Evolutionary conservation across 2,113 vertebrate genomes (phyloP).

Genomic region (Nothobranchius furzeri): DNA sequence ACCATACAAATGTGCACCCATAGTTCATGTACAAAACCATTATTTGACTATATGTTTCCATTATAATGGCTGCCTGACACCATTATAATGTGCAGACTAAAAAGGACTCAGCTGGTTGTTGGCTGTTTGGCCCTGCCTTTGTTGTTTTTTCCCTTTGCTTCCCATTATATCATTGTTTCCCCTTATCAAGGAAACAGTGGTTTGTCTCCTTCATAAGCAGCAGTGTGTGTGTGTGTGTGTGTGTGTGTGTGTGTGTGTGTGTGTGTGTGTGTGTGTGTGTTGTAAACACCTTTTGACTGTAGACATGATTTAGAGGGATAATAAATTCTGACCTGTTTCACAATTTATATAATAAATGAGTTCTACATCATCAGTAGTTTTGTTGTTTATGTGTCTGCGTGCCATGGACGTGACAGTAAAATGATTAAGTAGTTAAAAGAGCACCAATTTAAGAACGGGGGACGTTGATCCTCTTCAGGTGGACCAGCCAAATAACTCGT

Average conservation of each 20-base stretch:
- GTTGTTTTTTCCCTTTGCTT: slow-evolving; percentile 53
- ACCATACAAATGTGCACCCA: slow-evolving; percentile 6
- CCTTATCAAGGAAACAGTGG: slow-evolving; percentile 52
- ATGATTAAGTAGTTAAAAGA: slow-evolving; percentile 6
- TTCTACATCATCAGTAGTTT: background rate
- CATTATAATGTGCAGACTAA: slow-evolving; percentile 59
- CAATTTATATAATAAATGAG: slow-evolving; percentile 10
- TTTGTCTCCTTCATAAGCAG: slow-evolving; percentile 23
- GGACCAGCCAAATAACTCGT: slow-evolving; percentile 29
- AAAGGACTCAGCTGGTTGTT: slow-evolving; percentile 45
- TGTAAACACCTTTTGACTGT: background rate
- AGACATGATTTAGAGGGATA: slow-evolving; percentile 1
- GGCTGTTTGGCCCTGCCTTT: slow-evolving; percentile 54
- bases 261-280: slow-evolving; percentile 7
- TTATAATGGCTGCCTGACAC: slow-evolving; percentile 56
- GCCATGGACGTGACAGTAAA: background rate
- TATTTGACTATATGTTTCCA: slow-evolving; percentile 58
- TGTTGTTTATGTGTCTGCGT: background rate
- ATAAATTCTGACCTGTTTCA: slow-evolving; percentile 13
- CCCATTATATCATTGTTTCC: slow-evolving; percentile 60
- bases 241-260: slow-evolving; percentile 1
- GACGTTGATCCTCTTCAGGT: slow-evolving; percentile 43
- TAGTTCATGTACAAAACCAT: slow-evolving; percentile 31
- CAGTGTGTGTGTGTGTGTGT: slow-evolving; percentile 10
- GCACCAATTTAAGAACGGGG: slow-evolving; percentile 5